Evolutionary conservation across 2,888 invertebrate genomes (phyloP).

Genomic region (Chrysotoxum bicinctum): DNA sequence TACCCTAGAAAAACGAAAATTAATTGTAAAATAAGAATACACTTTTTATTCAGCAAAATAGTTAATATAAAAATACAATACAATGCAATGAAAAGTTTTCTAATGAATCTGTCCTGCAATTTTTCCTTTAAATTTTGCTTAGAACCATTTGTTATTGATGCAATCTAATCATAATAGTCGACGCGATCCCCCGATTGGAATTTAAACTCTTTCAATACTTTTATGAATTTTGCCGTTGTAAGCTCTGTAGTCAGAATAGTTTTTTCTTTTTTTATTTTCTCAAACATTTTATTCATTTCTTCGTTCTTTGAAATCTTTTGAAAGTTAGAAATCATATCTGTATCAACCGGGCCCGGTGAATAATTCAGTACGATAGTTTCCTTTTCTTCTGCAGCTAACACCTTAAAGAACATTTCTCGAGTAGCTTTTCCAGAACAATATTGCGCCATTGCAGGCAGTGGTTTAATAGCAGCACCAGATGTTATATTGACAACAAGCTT

Average conservation of each 20-base stretch:
- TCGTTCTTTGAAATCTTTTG: slow-evolving; percentile 85
- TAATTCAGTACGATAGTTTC: slow-evolving; percentile 89
- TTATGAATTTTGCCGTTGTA: slow-evolving; percentile 88
- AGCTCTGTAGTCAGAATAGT: slow-evolving; percentile 87
- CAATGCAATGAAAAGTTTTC: too few species aligned
- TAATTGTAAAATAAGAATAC: too few species aligned
- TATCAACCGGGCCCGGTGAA: slow-evolving; percentile 95
- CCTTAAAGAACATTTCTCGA: slow-evolving; percentile 93
- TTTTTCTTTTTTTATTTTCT: slow-evolving; percentile 85
- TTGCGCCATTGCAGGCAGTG: slow-evolving; percentile 89
- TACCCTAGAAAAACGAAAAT: too few species aligned
- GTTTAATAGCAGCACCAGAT: slow-evolving; percentile 90
- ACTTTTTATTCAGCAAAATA: too few species aligned
- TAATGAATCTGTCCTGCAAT: too few species aligned
- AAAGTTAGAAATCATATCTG: slow-evolving; percentile 91
- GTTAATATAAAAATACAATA: too few species aligned
- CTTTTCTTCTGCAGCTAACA: slow-evolving; percentile 89
- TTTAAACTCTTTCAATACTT: slow-evolving; percentile 86
- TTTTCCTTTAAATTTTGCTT: too few species aligned
- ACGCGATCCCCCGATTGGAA: slow-evolving; percentile 92
- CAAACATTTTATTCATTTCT: slow-evolving; percentile 85
- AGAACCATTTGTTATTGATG: too few species aligned
- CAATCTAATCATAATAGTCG: slow-evolving; percentile 88
- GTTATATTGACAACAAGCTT: slow-evolving; percentile 90
- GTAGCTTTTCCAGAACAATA: slow-evolving; percentile 95